These are phyloP conservation scores for Pampus argenteus DNA, from an alignment of 2,797 vertebrate genomes.

Conservation along the genomic window DNA sequence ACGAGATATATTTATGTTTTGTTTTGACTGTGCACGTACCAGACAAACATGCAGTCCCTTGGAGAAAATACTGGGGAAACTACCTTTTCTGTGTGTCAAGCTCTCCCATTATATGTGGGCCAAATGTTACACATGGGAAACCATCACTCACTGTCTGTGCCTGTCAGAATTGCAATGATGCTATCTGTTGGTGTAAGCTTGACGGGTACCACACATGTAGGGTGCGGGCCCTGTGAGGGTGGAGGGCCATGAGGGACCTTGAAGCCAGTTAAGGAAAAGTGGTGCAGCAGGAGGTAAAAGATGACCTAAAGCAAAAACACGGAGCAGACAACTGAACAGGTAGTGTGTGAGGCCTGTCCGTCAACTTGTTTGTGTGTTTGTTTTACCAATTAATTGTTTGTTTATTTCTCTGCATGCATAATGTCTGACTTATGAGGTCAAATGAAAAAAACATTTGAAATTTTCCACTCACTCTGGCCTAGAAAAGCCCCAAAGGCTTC, in stretches of 20 bases:
- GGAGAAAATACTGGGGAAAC: conserved; percentile 57
- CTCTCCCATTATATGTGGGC: conserved; percentile 41
- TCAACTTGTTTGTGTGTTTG: conserved; percentile 67
- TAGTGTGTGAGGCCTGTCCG: conserved; percentile 58
- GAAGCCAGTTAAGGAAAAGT: conserved; percentile 42
- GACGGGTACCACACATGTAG: conserved; percentile 73
- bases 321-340: conserved; percentile 40
- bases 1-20: conserved; percentile 46
- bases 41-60: conserved; percentile 49
- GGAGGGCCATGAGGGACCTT: conserved; percentile 33
- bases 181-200: conserved; percentile 75
- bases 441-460: conserved; percentile 29
- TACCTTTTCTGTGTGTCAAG: conserved; percentile 52
- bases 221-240: conserved; percentile 35
- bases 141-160: conserved; percentile 58
- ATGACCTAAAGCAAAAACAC: conserved; percentile 67
- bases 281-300: conserved; percentile 54
- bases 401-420: conserved; percentile 54
- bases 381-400: conserved; percentile 64
- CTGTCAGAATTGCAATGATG: conserved; percentile 68
- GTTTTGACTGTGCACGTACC: conserved; percentile 60
- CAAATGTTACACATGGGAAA: conserved; percentile 60
- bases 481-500: not conserved
- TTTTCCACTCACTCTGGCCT: conserved; percentile 22
- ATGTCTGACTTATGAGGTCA: conserved; percentile 45